These are phyloP conservation scores for Polymixis lichenea DNA, from an alignment of 2,888 invertebrate genomes.

Conservation along the genomic window DNA sequence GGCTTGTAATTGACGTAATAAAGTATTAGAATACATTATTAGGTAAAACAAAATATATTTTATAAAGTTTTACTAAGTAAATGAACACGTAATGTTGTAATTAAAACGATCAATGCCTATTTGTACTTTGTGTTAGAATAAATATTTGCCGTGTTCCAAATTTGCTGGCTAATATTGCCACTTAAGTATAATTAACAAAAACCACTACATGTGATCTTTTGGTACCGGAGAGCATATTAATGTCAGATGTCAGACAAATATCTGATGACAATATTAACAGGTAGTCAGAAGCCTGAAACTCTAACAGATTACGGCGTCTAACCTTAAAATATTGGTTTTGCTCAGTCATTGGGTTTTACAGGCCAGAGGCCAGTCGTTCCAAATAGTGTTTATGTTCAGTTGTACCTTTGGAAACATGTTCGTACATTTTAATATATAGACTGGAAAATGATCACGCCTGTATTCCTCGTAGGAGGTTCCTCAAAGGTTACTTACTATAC, in stretches of 20 bases:
- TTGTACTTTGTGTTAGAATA: background rate
- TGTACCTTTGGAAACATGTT: no score
- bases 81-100: background rate
- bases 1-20: constrained; percentile 36
- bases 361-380: no score
- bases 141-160: background rate
- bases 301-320: no score
- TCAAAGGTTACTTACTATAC: no score
- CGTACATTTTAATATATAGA: background rate
- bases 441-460: background rate
- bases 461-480: no score
- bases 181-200: background rate
- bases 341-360: background rate
- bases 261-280: background rate
- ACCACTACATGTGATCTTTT: background rate
- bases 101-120: background rate
- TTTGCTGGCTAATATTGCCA: no score
- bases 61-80: constrained; percentile 4
- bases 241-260: background rate
- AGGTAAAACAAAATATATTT: background rate
- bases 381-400: background rate
- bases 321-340: background rate
- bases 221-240: background rate
- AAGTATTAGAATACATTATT: constrained; percentile 6
- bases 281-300: background rate